Conservation (phyloP, 2,888 invertebrate genomes). For the Xestia ashworthii region DNA sequence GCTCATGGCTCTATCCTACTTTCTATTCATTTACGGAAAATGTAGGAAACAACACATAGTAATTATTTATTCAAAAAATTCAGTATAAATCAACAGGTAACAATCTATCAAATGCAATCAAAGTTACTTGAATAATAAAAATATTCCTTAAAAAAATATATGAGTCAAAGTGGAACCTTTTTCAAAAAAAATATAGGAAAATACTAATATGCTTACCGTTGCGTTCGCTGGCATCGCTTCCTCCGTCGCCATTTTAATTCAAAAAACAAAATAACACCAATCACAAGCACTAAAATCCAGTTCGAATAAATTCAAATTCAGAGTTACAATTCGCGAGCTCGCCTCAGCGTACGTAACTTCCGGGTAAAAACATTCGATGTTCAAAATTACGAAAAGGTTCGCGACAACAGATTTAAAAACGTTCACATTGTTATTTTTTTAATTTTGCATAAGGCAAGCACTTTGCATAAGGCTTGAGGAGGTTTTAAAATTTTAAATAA, state of each 20-base stretch:
- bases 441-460: conserved; percentile 19
- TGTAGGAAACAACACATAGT: background rate
- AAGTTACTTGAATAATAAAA: background rate
- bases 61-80: background rate
- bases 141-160: background rate
- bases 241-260: conserved; percentile 79
- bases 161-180: background rate
- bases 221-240: conserved; percentile 80
- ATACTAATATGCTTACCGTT: conserved; percentile 74
- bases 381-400: conserved; percentile 49
- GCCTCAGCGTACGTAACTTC: conserved; percentile 52
- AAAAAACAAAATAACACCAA: conserved; percentile 58
- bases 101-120: background rate
- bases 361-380: conserved; percentile 58
- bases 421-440: conserved; percentile 30
- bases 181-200: background rate
- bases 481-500: conserved; percentile 39
- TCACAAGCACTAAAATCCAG: conserved; percentile 62
- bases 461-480: conserved; percentile 28
- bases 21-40: background rate
- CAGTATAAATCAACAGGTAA: conserved; percentile 30
- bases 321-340: conserved; percentile 45
- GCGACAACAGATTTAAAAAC: conserved; percentile 35
- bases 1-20: background rate
- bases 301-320: conserved; percentile 46